Evolutionary conservation across 2,888 invertebrate species (phyloP).

Genomic region (Acrobasis consociella): DNA sequence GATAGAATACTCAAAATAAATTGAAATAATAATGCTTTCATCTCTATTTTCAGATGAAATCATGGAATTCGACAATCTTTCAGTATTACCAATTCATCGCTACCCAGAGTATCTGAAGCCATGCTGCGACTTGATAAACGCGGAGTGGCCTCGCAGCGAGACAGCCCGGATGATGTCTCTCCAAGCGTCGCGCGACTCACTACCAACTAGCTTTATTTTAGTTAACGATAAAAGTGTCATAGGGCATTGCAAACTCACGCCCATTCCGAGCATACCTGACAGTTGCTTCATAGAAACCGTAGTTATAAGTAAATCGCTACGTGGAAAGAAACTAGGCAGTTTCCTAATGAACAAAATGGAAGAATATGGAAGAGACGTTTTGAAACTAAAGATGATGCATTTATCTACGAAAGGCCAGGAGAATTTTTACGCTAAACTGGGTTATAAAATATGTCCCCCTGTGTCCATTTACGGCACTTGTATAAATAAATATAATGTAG

Average conservation of each 20-base stretch:
- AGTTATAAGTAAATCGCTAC: constrained; percentile 86
- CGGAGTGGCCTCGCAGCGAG: constrained; percentile 94
- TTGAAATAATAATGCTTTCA: not conserved
- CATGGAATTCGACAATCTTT: constrained; percentile 59
- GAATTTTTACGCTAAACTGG: constrained; percentile 88
- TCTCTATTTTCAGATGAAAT: constrained; percentile 31
- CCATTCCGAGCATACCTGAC: constrained; percentile 86
- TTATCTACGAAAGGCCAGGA: constrained; percentile 89
- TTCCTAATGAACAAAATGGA: constrained; percentile 89
- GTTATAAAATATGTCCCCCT: constrained; percentile 86
- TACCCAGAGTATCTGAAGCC: constrained; percentile 86
- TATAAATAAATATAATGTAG: constrained; percentile 37
- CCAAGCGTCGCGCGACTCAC: constrained; percentile 86
- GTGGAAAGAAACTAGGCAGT: constrained; percentile 90
- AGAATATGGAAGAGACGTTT: constrained; percentile 85
- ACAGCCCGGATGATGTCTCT: constrained; percentile 90
- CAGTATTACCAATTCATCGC: constrained; percentile 87
- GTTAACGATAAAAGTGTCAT: constrained; percentile 83
- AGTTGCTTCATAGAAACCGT: constrained; percentile 93
- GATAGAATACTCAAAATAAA: no score
- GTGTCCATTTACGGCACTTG: constrained; percentile 85
- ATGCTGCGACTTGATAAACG: constrained; percentile 90
- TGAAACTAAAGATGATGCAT: constrained; percentile 85
- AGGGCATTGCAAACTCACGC: constrained; percentile 91
- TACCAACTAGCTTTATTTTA: constrained; percentile 88